Evolutionary conservation across 2,113 vertebrate species (phyloP).

Genomic region (Girardinichthys multiradiatus): DNA sequence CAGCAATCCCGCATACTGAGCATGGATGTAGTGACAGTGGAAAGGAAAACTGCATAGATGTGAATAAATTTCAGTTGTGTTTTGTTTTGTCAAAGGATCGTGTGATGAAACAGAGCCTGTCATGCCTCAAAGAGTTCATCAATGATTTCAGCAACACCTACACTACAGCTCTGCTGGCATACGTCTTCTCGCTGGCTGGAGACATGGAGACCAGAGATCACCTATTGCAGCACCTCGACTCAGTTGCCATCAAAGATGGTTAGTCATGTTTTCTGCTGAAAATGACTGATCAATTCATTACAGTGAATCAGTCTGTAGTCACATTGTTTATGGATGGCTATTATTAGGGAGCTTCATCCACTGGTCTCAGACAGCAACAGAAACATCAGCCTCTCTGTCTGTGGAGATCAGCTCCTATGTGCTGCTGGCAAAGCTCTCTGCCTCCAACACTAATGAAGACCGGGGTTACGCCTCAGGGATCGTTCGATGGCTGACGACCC

Average conservation of each 20-base stretch:
- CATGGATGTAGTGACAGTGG: too few relatives aligned
- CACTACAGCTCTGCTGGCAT: constrained; percentile 84
- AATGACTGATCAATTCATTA: not conserved
- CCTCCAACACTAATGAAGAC: constrained; percentile 46
- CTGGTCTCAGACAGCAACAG: constrained; percentile 62
- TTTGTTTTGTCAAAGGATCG: constrained; percentile 63
- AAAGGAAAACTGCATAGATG: too few relatives aligned
- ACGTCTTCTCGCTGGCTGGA: constrained; percentile 85
- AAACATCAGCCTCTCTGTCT: constrained; percentile 60
- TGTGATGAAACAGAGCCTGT: constrained; percentile 74
- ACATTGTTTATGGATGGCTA: not conserved
- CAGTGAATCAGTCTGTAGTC: not conserved
- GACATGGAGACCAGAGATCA: constrained; percentile 67
- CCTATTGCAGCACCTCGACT: constrained; percentile 63
- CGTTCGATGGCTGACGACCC: constrained; percentile 80
- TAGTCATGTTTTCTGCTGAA: not conserved
- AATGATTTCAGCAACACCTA: constrained; percentile 72
- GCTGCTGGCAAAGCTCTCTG: constrained; percentile 78
- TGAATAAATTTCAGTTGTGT: not conserved
- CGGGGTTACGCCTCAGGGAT: constrained; percentile 67
- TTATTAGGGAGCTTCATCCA: constrained; percentile 58
- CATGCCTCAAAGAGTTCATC: constrained; percentile 72
- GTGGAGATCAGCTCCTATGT: constrained; percentile 84
- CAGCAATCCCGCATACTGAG: too few relatives aligned
- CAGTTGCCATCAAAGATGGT: constrained; percentile 44